These are phyloP conservation scores for Drosophila limbata DNA, from an alignment of 2,888 invertebrate genomes.

Conservation along the genomic window DNA sequence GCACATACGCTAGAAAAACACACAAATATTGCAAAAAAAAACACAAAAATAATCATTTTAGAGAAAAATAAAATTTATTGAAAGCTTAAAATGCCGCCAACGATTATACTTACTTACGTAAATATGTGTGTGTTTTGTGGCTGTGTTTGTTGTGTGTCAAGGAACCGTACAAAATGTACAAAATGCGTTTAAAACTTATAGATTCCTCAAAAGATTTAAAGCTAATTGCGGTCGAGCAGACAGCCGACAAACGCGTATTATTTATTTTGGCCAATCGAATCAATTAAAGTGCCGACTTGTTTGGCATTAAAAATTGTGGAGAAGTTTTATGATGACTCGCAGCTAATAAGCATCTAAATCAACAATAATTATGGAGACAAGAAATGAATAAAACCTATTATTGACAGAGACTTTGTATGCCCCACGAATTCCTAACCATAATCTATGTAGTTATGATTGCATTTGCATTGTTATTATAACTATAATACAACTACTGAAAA, in stretches of 20 bases:
- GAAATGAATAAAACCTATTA: not conserved
- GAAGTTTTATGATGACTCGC: constrained; percentile 22
- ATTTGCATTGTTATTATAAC: constrained; percentile 14
- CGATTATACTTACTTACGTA: constrained; percentile 1
- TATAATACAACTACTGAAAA: constrained; percentile 15
- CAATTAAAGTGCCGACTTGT: constrained; percentile 27
- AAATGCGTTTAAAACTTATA: constrained; percentile 13
- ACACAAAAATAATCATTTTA: constrained; percentile 29
- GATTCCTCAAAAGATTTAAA: constrained; percentile 24
- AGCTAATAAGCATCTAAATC: constrained; percentile 42
- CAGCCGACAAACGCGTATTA: constrained; percentile 10
- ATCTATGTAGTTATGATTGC: constrained; percentile 2
- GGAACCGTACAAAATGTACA: constrained; percentile 15
- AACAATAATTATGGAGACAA: constrained; percentile 23
- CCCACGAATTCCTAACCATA: constrained; percentile 2
- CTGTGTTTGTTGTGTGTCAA: constrained; percentile 15
- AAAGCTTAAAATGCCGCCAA: constrained; percentile 17
- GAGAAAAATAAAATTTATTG: constrained; percentile 20
- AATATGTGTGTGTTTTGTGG: not conserved
- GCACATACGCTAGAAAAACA: constrained; percentile 4
- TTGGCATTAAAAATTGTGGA: constrained; percentile 13
- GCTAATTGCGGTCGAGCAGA: constrained; percentile 22
- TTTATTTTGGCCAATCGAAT: constrained; percentile 43
- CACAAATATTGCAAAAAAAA: constrained; percentile 25
- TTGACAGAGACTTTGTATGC: constrained; percentile 3